A percentile compares a stretch with the other conserved stretches of the same genome.
Evolutionary conservation across 1,140 invertebrate genomes (phyloP).

Genomic region (Saccostrea cuccullata): DNA sequence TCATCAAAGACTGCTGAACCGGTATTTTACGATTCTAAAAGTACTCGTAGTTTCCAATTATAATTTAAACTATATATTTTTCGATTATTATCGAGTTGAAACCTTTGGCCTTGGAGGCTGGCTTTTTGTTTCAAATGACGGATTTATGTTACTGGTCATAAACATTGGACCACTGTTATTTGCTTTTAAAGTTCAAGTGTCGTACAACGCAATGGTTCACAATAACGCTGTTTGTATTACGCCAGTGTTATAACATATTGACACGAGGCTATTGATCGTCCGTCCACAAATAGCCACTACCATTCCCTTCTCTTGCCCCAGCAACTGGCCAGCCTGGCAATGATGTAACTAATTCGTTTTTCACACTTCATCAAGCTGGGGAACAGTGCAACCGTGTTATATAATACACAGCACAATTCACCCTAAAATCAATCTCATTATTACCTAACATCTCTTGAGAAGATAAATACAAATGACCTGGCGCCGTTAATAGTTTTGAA

Average conservation of each 20-base stretch:
- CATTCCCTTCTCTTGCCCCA: not conserved
- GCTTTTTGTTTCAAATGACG: conserved; percentile 17
- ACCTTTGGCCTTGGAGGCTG: not conserved
- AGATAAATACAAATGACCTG: not conserved
- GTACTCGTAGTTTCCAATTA: not conserved
- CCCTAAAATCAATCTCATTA: not conserved
- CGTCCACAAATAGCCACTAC: conserved; percentile 16
- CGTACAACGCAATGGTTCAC: conserved; percentile 25
- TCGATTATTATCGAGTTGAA: not conserved
- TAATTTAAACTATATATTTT: not conserved
- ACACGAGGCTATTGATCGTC: conserved; percentile 34
- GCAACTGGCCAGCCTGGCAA: not conserved
- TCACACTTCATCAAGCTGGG: too few species aligned
- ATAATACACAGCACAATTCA: not conserved
- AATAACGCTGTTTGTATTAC: conserved; percentile 21
- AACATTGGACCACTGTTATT: conserved; percentile 22
- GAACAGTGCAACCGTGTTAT: not conserved
- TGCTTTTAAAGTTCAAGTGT: conserved; percentile 37
- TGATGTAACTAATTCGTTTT: not conserved
- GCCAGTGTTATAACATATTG: conserved; percentile 41
- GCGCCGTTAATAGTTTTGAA: not conserved
- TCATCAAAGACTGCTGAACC: too few species aligned
- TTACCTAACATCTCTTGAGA: not conserved
- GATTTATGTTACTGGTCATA: not conserved
- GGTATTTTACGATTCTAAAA: too few species aligned